phyloP scores from a whole-genome alignment of 2,113 vertebrate species.

The Aspidoscelis tigris region DNA sequence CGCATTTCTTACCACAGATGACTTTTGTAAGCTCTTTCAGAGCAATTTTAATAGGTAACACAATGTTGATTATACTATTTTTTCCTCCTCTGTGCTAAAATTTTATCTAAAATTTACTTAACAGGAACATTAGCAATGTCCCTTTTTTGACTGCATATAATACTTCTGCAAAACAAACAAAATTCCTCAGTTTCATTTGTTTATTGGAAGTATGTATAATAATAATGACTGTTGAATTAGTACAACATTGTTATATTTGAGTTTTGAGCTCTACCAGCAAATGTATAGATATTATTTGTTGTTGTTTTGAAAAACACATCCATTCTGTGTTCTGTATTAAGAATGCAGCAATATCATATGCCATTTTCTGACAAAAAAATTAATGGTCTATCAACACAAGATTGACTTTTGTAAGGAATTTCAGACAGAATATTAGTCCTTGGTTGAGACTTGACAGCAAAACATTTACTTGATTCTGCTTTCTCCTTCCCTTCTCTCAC shows the following conservation, averaged over 20 bases:
- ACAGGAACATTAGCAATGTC: too few species aligned
- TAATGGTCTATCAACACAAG: conserved; percentile 10
- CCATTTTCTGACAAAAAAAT: conserved; percentile 20
- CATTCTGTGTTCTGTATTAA: background rate
- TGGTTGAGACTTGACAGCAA: background rate
- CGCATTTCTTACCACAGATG: background rate
- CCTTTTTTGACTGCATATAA: background rate
- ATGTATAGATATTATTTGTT: conserved; percentile 4
- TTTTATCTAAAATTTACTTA: background rate
- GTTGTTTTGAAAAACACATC: conserved; percentile 25
- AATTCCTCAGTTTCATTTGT: conserved; percentile 21
- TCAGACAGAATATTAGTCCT: background rate
- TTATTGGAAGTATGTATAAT: background rate
- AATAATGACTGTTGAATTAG: background rate
- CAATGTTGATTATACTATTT: background rate
- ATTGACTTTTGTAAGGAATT: conserved; percentile 4
- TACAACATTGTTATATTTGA: background rate
- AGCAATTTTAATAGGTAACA: background rate
- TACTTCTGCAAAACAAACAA: conserved; percentile 11
- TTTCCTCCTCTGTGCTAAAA: background rate
- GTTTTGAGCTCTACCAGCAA: background rate
- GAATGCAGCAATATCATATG: background rate
- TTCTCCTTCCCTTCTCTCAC: background rate
- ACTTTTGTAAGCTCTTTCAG: conserved; percentile 11
- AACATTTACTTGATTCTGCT: background rate